Conservation (phyloP, 2,888 invertebrate species). For the Temnothorax rugatulus region DNA sequence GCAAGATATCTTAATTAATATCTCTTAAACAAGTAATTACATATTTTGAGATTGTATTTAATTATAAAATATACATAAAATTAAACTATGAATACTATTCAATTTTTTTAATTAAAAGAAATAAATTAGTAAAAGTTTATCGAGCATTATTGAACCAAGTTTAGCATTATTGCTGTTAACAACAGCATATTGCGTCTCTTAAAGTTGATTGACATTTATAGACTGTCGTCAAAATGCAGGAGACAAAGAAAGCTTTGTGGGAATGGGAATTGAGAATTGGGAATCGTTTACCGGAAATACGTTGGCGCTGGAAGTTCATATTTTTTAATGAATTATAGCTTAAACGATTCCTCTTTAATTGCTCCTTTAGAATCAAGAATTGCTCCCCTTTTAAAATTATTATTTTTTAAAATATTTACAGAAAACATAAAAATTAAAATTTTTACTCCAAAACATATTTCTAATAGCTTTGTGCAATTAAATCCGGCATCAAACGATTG, state of each 20-base stretch:
- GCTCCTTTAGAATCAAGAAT: too few relatives aligned
- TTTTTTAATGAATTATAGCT: too few relatives aligned
- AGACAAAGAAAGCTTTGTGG: background rate
- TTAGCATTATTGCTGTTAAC: background rate
- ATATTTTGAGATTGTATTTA: background rate
- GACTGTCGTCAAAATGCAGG: background rate
- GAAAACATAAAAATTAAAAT: too few relatives aligned
- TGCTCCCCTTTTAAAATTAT: too few relatives aligned
- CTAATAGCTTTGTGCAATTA: too few relatives aligned
- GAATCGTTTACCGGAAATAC: too few relatives aligned
- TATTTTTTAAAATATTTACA: too few relatives aligned
- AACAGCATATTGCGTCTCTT: background rate
- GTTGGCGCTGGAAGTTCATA: too few relatives aligned
- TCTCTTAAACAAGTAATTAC: background rate
- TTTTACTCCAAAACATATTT: too few relatives aligned
- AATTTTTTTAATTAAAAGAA: background rate
- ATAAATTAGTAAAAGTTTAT: background rate
- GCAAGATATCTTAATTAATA: background rate
- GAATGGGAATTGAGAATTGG: too few relatives aligned
- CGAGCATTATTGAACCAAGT: background rate
- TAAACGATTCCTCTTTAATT: too few relatives aligned
- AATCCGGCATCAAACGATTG: too few relatives aligned
- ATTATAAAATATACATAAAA: background rate
- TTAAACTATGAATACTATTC: background rate
- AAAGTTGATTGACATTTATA: background rate